Conservation (phyloP, 64 coral and sea anemone species). For the Cladopsammia gracilis region DNA sequence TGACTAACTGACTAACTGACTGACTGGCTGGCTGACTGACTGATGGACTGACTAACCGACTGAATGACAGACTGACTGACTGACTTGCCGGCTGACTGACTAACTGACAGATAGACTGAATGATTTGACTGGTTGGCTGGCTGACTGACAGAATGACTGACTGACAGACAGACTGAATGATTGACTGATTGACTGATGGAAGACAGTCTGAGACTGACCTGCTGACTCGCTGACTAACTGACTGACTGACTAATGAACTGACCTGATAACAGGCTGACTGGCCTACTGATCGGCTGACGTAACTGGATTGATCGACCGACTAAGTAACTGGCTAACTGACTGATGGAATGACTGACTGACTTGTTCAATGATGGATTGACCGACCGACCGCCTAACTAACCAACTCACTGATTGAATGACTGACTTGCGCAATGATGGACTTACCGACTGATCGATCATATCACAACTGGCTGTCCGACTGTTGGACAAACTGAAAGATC, state of each 20-base stretch:
- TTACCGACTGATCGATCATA: no score
- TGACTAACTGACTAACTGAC: not conserved
- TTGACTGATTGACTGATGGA: not conserved
- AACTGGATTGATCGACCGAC: no score
- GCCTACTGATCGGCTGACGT: not conserved
- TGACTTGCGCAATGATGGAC: no score
- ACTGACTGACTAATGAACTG: not conserved
- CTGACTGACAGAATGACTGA: not conserved
- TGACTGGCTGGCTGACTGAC: not conserved
- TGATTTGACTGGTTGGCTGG: not conserved
- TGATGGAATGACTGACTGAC: no score
- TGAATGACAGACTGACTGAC: not conserved
- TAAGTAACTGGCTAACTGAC: no score
- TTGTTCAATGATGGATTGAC: no score
- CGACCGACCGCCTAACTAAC: no score
- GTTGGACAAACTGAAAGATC: no score
- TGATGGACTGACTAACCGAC: not conserved
- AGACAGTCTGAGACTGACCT: not conserved
- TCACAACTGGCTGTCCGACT: no score
- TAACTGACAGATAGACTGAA: no score
- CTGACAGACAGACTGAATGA: not conserved
- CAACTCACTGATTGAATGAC: no score
- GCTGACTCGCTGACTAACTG: not conserved
- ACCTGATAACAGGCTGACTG: not conserved
- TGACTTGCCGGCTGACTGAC: no score